Evolutionary conservation across 1,140 invertebrate genomes (phyloP).

Genomic region (Euura lappo): DNA sequence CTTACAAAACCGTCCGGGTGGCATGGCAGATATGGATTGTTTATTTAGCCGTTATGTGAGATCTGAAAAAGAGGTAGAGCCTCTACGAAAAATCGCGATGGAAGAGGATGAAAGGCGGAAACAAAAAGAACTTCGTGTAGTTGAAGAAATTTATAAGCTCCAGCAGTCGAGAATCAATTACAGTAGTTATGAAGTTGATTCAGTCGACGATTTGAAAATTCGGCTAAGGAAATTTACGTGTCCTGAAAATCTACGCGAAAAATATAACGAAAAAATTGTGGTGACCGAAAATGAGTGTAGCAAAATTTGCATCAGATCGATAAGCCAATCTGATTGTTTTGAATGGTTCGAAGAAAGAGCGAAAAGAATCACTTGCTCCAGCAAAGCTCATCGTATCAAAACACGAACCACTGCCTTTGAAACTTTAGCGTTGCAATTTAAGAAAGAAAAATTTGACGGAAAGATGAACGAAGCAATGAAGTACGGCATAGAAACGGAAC

Average conservation of each 20-base stretch:
- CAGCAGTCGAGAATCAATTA: neutral
- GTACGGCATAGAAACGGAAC: no score
- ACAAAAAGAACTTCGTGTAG: neutral
- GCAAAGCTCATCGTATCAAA: constrained; percentile 31
- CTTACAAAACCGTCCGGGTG: neutral
- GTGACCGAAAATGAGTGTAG: constrained; percentile 20
- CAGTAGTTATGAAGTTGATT: neutral
- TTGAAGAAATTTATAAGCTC: neutral
- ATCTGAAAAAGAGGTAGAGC: constrained; percentile 11
- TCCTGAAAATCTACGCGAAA: neutral
- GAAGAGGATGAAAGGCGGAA: constrained; percentile 10
- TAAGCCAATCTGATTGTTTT: constrained; percentile 21
- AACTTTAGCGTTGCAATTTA: constrained; percentile 24
- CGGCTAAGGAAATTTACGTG: neutral
- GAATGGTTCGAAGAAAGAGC: constrained; percentile 27
- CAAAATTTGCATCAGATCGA: constrained; percentile 24
- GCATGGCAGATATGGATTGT: no score
- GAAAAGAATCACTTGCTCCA: constrained; percentile 29
- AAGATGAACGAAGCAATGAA: constrained; percentile 26
- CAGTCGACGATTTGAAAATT: neutral
- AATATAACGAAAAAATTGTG: constrained; percentile 11
- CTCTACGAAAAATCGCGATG: constrained; percentile 6
- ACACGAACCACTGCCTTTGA: constrained; percentile 26
- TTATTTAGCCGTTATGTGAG: constrained; percentile 8
- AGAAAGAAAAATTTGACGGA: constrained; percentile 31